Evolutionary conservation across 2,113 vertebrate species (phyloP).

Genomic region (Choloepus hoffmanni): DNA sequence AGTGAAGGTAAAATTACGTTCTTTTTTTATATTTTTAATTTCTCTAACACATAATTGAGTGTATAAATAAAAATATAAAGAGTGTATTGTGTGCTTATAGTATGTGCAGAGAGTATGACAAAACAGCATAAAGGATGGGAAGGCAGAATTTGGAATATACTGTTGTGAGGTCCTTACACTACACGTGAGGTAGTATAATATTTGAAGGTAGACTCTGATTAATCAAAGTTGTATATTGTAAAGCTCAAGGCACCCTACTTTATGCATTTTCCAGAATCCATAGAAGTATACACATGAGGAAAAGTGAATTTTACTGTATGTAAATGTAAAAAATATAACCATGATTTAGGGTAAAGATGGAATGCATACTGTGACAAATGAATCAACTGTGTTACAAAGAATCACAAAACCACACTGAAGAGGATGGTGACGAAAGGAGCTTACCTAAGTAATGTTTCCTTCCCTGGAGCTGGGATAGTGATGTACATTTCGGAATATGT

Average conservation of each 20-base stretch:
- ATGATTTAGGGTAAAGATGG: neutral
- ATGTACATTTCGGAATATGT: fast-evolving
- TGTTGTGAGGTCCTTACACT: neutral
- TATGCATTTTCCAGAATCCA: neutral
- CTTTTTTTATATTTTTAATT: neutral
- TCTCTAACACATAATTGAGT: neutral
- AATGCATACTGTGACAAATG: neutral
- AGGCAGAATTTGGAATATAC: neutral
- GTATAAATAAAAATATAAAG: neutral
- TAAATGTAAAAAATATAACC: neutral
- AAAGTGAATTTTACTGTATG: neutral
- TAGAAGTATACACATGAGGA: neutral
- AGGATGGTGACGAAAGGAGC: neutral
- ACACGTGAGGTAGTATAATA: neutral
- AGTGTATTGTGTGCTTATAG: neutral
- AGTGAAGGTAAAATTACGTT: neutral
- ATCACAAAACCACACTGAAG: neutral
- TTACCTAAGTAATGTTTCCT: neutral
- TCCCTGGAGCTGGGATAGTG: neutral
- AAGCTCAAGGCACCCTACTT: neutral
- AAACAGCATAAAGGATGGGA: neutral
- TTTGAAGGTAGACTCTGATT: neutral
- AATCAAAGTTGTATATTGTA: neutral
- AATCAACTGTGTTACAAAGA: neutral
- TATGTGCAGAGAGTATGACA: neutral